phyloP scores from a whole-genome alignment of 2,888 invertebrate genomes.

The Sminthurinus aureus region DNA sequence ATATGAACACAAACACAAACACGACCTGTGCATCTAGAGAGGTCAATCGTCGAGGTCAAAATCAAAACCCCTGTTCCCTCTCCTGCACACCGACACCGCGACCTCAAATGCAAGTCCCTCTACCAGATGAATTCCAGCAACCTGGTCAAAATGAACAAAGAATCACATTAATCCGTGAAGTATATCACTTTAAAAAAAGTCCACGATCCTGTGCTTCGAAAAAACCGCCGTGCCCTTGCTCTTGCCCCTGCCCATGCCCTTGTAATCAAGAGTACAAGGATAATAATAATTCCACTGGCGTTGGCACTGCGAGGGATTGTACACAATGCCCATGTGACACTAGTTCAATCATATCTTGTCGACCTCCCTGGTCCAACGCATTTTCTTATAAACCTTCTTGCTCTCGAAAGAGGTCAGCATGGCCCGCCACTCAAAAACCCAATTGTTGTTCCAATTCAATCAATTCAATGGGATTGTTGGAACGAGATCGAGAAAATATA shows the following conservation, averaged over 20 bases:
- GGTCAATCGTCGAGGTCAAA: neutral
- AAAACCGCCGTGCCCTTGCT: neutral
- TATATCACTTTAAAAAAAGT: constrained; percentile 11
- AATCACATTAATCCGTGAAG: constrained; percentile 10
- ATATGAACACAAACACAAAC: neutral
- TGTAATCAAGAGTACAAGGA: neutral
- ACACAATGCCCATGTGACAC: neutral
- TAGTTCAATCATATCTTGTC: neutral
- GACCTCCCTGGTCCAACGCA: constrained; percentile 8
- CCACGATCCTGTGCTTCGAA: neutral
- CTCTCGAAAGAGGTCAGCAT: neutral
- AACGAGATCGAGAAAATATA: too few species aligned
- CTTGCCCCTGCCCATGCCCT: neutral
- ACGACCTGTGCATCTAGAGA: neutral
- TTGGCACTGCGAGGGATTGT: neutral
- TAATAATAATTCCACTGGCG: neutral
- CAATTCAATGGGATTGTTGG: neutral
- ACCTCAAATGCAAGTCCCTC: neutral
- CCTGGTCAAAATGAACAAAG: neutral
- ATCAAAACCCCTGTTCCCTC: neutral
- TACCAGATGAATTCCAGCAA: neutral
- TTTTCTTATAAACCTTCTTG: neutral
- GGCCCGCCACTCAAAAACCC: neutral
- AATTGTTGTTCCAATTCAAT: neutral
- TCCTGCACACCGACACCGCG: neutral